These are phyloP conservation scores for Chesias legatella DNA, from an alignment of 2,888 invertebrate species.

Conservation along the genomic window DNA sequence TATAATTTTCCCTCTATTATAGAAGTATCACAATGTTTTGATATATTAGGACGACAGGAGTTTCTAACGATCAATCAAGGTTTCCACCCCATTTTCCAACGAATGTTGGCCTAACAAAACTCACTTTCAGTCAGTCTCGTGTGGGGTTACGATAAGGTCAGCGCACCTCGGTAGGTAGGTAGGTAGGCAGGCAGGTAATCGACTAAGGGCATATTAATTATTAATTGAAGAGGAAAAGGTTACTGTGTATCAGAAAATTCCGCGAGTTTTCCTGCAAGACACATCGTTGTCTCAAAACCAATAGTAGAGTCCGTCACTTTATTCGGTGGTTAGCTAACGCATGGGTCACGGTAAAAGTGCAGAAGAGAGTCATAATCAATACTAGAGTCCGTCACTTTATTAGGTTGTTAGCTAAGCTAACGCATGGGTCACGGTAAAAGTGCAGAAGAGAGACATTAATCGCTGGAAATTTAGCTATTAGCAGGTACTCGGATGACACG, in stretches of 20 bases:
- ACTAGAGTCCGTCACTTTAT: slow-evolving; percentile 5
- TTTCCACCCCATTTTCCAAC: slow-evolving; percentile 7
- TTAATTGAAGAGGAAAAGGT: slow-evolving; percentile 6
- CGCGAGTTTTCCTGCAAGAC: not conserved
- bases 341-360: slow-evolving; percentile 12
- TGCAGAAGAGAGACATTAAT: slow-evolving; percentile 16
- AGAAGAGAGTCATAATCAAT: slow-evolving; percentile 15
- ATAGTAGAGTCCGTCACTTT: slow-evolving; percentile 7
- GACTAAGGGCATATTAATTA: slow-evolving; percentile 11
- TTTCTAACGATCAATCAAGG: not conserved
- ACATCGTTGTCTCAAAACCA: slow-evolving; percentile 5
- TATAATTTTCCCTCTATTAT: no score
- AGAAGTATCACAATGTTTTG: no score
- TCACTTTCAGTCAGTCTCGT: slow-evolving; percentile 10
- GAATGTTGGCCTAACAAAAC: slow-evolving; percentile 15
- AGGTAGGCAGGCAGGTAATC: not conserved
- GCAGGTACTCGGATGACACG: slow-evolving; percentile 47
- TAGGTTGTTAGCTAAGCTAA: no score
- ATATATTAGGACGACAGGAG: no score
- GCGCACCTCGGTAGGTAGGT: not conserved
- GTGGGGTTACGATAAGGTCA: slow-evolving; percentile 15
- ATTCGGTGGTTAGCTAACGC: no score
- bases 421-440: slow-evolving; percentile 9
- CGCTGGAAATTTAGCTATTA: slow-evolving; percentile 53
- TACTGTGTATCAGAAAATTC: slow-evolving; percentile 9